Base-by-base conservation (phyloP, 1,140 invertebrate genomes). In the Anadara kagoshimensis region DNA sequence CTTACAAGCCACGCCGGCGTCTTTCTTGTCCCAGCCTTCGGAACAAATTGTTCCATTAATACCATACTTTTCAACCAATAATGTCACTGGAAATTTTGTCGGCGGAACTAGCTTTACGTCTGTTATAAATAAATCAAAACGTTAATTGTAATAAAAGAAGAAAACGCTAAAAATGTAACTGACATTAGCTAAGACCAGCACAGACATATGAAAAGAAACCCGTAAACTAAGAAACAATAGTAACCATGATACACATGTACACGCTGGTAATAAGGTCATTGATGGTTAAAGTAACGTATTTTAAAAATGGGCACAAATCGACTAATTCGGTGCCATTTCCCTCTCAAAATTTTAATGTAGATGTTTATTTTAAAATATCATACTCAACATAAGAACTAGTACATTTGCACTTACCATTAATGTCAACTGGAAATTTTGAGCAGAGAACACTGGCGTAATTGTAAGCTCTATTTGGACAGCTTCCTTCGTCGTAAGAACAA, bases 21-120 rank as follows among this genome's bases (percentile, higher is more conserved):
- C 92, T 24, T 88, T 91, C 54, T 94, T 87, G 0, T 92, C 92
- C 83, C 95, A 95, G 65, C 92, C 91, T 75, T 95, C 93, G 79
- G 94, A 94, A 85, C 94, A 95, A 12, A 96, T 91, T 74, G 93
- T 92, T 0, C 94, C 94, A 91, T 93, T 93, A 63, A 91, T 90
- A 1, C 92, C 93, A 76, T 91, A 91, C 24, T 93, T 90, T 89
- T 92, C 93, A 1, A 95, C 91, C 90, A 94, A 92, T 8, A 95
- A 83, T 43, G 64, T 75, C 20, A 65, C 81, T 26, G 69, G 80
- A 51, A 72, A 83, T 36, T 49, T 53, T 11, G 7, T 16, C 26
- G 49, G 45, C 0, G 47, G 45, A 16, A 64, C 18, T 36, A 18
- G 18, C 53, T 12, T 68, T 56, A 47, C 57, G 45, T 68, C 53